Evolutionary conservation across 2,797 vertebrate genomes (phyloP), one percentile per base, ranked within the genome.

Genomic region (Oreortyx pictus): DNA sequence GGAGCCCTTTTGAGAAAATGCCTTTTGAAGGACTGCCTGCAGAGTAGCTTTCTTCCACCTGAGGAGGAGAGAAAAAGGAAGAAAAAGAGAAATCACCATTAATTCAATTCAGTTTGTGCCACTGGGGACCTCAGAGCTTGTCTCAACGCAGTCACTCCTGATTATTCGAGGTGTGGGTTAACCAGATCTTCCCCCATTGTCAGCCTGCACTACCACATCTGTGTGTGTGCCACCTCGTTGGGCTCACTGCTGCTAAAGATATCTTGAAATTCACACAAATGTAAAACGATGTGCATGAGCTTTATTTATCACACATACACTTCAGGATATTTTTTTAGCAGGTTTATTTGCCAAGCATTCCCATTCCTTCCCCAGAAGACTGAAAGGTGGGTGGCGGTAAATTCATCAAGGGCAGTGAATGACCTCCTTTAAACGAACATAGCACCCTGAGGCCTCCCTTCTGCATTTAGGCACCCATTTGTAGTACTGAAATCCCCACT

Each of bases 1-100:
- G 97, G 13, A 98, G 96, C 75, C 97, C 96, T 88, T 98, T 97
- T 31, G 98, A 97, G 97, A 99, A 98, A 96, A 99, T 96, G 86
- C 98, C 97, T 97, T 98, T 98, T 62, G 98, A 98, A 72, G 98
- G 98, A 93, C 98, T 99, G 82, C 98, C 96, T 0, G 98, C 97
- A 72, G 92, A 96, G 78, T 97, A 97, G 84, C 96, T 96, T 80
- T 98, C 98, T 47, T 98, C 98, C 88, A 95, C 98, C 99, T 99
- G 96, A 50, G 80, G 74, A 87, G 27, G 43, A 93, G 77, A 95
- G n/a, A 97, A 75, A 82, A 86, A 49, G 62, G 78, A 88, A 92
- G 57, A 90, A 49, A 68, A 43, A 70, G 41, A 61, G 87, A 88
- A 83, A 61, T 4, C 25, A 65, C 13, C 50, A 82, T 92, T 52